These are phyloP conservation scores for Zaprionus vittiger DNA, from an alignment of 1,140 invertebrate genomes.

Conservation along the genomic window DNA sequence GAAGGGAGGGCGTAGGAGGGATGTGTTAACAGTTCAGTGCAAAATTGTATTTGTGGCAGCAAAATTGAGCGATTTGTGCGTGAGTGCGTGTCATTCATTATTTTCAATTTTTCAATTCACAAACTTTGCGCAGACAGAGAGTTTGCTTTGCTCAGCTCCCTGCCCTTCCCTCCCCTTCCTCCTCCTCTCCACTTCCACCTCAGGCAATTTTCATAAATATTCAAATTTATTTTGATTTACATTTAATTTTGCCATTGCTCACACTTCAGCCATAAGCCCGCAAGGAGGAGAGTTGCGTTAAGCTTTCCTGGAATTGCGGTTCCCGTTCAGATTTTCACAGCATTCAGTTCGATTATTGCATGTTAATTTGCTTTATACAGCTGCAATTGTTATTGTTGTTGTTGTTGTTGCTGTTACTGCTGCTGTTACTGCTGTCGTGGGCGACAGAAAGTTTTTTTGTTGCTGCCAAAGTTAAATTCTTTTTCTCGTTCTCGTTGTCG, in stretches of 20 bases:
- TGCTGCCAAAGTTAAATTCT: slow-evolving; percentile 26
- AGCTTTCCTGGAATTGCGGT: slow-evolving; percentile 39
- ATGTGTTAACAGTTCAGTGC: slow-evolving; percentile 51
- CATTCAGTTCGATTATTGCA: slow-evolving; percentile 71
- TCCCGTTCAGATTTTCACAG: slow-evolving; percentile 51
- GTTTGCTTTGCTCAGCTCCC: slow-evolving; percentile 15
- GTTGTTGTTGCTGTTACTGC: slow-evolving; percentile 25
- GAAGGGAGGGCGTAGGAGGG: background rate
- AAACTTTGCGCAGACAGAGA: slow-evolving; percentile 60
- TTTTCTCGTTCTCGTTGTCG: slow-evolving; percentile 6
- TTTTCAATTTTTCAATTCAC: slow-evolving; percentile 79
- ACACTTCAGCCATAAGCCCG: slow-evolving; percentile 17
- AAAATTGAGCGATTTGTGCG: slow-evolving; percentile 67
- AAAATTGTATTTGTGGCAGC: slow-evolving; percentile 77
- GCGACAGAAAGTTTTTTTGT: slow-evolving; percentile 46
- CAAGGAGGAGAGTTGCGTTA: slow-evolving; percentile 25
- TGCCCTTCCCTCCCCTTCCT: background rate
- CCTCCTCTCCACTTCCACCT: background rate
- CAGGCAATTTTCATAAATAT: slow-evolving; percentile 76
- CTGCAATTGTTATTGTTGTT: slow-evolving; percentile 18
- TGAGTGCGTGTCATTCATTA: slow-evolving; percentile 72
- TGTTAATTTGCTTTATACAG: slow-evolving; percentile 57
- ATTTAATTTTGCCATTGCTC: slow-evolving; percentile 67
- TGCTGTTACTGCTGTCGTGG: slow-evolving; percentile 6
- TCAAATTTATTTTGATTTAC: slow-evolving; percentile 80